A percentile compares a stretch with the other conserved stretches of the same genome.
These are phyloP conservation scores for Diadumene lineata DNA, from an alignment of 92 coral and sea anemone species.

Conservation along the genomic window DNA sequence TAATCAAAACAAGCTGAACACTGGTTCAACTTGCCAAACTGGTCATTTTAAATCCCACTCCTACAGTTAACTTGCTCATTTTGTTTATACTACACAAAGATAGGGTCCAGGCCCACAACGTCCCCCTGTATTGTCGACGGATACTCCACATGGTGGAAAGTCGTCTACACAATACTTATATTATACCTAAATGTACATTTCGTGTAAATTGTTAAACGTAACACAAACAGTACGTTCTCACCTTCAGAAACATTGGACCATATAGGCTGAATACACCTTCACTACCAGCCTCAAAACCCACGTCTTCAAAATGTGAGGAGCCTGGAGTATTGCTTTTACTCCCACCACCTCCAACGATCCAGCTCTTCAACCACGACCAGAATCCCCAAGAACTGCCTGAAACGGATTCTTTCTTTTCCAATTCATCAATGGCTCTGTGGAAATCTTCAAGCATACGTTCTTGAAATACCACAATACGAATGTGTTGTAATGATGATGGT, in stretches of 20 bases:
- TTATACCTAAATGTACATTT: too few relatives aligned
- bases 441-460: constrained; percentile 49
- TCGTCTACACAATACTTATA: too few relatives aligned
- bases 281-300: background rate
- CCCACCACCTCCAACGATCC: constrained; percentile 1
- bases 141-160: too few relatives aligned
- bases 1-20: too few relatives aligned
- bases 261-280: background rate
- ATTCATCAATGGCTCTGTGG: constrained; percentile 43
- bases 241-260: background rate
- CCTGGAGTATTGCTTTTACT: background rate
- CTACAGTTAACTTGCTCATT: too few relatives aligned
- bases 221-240: background rate
- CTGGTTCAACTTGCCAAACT: too few relatives aligned
- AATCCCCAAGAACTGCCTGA: constrained; percentile 12
- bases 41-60: too few relatives aligned
- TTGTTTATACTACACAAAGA: too few relatives aligned
- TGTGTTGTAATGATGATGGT: constrained; percentile 27
- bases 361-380: background rate
- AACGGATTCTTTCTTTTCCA: constrained; percentile 23
- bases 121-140: too few relatives aligned
- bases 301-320: background rate
- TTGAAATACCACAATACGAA: constrained; percentile 70
- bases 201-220: background rate
- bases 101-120: too few relatives aligned